Conservation (phyloP, 2,113 vertebrate genomes). For the Poeciliopsis occidentalis region DNA sequence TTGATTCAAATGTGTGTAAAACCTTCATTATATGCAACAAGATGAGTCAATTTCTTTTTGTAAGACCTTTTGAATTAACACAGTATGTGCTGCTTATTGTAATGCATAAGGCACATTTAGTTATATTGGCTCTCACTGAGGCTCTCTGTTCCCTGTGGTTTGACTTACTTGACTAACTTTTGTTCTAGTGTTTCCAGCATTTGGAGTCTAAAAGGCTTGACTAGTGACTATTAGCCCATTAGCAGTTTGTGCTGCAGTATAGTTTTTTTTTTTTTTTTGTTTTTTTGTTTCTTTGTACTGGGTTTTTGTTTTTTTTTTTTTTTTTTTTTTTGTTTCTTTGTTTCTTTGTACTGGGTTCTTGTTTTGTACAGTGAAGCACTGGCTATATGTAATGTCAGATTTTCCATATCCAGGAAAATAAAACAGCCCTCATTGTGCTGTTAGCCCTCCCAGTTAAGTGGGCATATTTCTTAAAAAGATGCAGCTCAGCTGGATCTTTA, state of each 20-base stretch:
- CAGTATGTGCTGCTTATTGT: not conserved
- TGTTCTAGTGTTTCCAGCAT: not conserved
- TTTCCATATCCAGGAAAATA: not conserved
- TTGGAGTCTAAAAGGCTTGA: not conserved
- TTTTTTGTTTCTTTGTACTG: too few species aligned
- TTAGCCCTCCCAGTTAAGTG: conserved; percentile 3
- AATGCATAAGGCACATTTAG: not conserved
- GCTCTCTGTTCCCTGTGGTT: not conserved
- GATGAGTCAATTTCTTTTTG: not conserved
- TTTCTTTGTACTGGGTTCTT: too few species aligned
- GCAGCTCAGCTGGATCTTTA: conserved; percentile 2
- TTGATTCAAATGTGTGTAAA: not conserved
- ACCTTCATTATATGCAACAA: not conserved
- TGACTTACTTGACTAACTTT: not conserved
- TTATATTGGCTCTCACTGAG: too few species aligned
- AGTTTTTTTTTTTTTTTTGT: not conserved
- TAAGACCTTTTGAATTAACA: not conserved
- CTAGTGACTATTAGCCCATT: not conserved
- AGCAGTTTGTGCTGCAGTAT: not conserved
- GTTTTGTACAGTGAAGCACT: not conserved
- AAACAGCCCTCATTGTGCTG: not conserved
- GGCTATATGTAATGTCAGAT: not conserved
- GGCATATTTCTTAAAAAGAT: conserved; percentile 29
- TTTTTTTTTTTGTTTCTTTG: too few species aligned
- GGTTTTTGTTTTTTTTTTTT: too few species aligned